Base-by-base conservation (phyloP, 64 coral and sea anemone species). In the Montipora efflorescens region DNA sequence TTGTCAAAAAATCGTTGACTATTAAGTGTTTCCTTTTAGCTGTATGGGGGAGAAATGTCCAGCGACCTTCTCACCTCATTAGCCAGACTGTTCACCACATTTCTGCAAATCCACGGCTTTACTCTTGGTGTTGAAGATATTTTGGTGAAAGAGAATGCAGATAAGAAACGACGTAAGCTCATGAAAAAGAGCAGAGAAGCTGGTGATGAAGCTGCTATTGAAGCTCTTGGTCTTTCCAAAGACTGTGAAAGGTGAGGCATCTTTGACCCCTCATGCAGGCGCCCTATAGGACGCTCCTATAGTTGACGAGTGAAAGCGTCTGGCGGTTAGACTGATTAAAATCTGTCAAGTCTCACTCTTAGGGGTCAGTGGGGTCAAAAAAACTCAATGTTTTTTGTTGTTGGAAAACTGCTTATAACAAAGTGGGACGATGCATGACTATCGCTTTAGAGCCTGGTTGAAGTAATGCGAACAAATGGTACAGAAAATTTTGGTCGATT, bases 61-160 rank as follows among this genome's bases (percentile, higher is more conserved):
- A 91, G 97, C 6, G 78, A 95, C 20, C 88, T 98, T 2, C 92
- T 98, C 7, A 96, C 97, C 20, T 72, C 97, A 16, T 84, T 98
- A 62, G 97, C 94, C 69, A 89, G 97, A 53, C 80, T 98, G 1
- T 98, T 98, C 88, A 98, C 97, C 28, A 67, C 94, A 13, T 98
- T 98, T 76, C 82, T 98, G 12, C 97, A 98, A 46, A 90, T 95
- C n/a, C 94, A 93, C 23, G 97, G 97, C n/a, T 98, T 98, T 87
- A 95, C 94, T n/a, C 91, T 98, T 16, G 97, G 97, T 67, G 97
- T 98, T 2, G 93, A 98, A 47, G 97, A 98, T 68, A 98, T 98
- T 74, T 75, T 98, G 16, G 90, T 98, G 0, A 93, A 82, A 10
- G 79, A 86, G 28, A 91, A 92, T 67, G 94, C 97, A 11, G 97